A percentile compares a stretch with the other conserved stretches of the same genome.
Evolutionary conservation across 2,888 invertebrate genomes (phyloP).

Genomic region (Acanthoscelides obtectus): DNA sequence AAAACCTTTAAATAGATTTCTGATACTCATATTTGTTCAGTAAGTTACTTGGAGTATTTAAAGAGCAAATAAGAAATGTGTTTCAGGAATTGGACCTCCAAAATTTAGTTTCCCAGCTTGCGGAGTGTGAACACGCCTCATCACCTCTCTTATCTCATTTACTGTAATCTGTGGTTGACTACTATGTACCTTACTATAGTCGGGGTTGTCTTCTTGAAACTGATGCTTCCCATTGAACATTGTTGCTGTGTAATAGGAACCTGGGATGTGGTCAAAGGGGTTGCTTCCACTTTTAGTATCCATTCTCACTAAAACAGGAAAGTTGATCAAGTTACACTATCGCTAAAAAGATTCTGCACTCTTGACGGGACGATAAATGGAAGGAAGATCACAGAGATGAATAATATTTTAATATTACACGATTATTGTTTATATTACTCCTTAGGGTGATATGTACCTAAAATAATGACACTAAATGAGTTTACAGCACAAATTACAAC

Average conservation of each 20-base stretch:
- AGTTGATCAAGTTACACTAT: too few species aligned
- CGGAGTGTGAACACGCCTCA: slow-evolving; percentile 66
- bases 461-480: too few species aligned
- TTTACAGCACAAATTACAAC: too few species aligned
- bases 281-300: slow-evolving; percentile 68
- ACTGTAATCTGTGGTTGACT: slow-evolving; percentile 70
- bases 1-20: too few species aligned
- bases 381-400: too few species aligned
- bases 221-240: slow-evolving; percentile 55
- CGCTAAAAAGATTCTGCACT: too few species aligned
- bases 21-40: background rate
- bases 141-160: slow-evolving; percentile 76
- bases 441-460: too few species aligned
- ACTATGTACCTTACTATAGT: slow-evolving; percentile 55
- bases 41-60: slow-evolving; percentile 22
- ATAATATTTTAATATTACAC: too few species aligned
- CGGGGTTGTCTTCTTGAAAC: slow-evolving; percentile 43
- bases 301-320: slow-evolving; percentile 57
- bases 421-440: too few species aligned
- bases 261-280: slow-evolving; percentile 64
- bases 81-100: slow-evolving; percentile 48
- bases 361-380: too few species aligned
- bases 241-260: slow-evolving; percentile 59
- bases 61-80: slow-evolving; percentile 41
- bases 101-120: slow-evolving; percentile 51